Conservation (phyloP, 2,113 vertebrate species). For the Brachionichthys hirsutus region DNA sequence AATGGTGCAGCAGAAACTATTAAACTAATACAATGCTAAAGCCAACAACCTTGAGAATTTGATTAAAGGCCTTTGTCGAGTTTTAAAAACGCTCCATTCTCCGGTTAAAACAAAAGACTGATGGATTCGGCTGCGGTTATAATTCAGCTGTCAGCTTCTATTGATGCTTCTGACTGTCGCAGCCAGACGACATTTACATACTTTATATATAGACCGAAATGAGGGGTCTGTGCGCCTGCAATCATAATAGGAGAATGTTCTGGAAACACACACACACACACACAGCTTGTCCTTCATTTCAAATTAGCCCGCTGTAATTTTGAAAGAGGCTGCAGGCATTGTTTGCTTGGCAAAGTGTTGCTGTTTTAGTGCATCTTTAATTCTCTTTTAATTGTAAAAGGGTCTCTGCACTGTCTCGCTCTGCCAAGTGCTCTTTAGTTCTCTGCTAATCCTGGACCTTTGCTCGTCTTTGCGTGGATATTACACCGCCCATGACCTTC, state of each 20-base stretch:
- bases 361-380: constrained; percentile 80
- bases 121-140: constrained; percentile 83
- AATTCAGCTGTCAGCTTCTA: constrained; percentile 87
- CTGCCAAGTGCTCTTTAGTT: constrained; percentile 75
- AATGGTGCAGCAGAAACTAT: constrained; percentile 96
- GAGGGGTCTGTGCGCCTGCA: constrained; percentile 69
- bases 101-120: constrained; percentile 84
- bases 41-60: constrained; percentile 95
- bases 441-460: constrained; percentile 69
- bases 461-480: constrained; percentile 61
- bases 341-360: constrained; percentile 80
- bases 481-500: constrained; percentile 59
- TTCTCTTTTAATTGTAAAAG: constrained; percentile 76
- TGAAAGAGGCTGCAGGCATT: constrained; percentile 78
- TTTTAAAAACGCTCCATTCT: constrained; percentile 87
- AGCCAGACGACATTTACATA: constrained; percentile 83
- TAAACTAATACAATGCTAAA: constrained; percentile 98
- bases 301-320: constrained; percentile 82
- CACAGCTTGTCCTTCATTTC: constrained; percentile 82
- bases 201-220: constrained; percentile 82
- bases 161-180: constrained; percentile 83
- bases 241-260: constrained; percentile 74
- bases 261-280: constrained; percentile 49
- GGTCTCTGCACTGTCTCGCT: constrained; percentile 40
- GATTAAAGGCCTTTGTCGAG: constrained; percentile 96